Base-by-base conservation (phyloP, 2,888 invertebrate genomes). In the Ornithoptera alexandrae region DNA sequence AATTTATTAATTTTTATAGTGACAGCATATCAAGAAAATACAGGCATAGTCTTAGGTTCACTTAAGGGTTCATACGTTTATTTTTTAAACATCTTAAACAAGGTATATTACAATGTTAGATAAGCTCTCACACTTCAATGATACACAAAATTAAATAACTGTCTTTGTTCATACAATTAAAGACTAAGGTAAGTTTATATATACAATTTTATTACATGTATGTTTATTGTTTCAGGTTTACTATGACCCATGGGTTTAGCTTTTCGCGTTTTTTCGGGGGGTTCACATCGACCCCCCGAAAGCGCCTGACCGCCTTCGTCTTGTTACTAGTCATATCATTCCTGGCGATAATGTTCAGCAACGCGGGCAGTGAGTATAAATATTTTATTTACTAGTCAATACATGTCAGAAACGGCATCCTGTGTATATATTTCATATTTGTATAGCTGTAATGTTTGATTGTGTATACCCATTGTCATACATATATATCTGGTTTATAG, bases 271-370 rank as follows among this genome's bases (percentile, higher is more conserved):
- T 66, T 63, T 30, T 70, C 61, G 61, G 63, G 15, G 62, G 46
- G 17, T 62, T 67, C 36, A 50, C 69, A 1, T 69, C 58, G 59
- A 56, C 62, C 4, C 68, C 71, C 39, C 72, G 72, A 22, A 72
- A 71, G 69, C 69, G 72, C 5, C 60, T 71, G 61, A 68, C 60
- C 6, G 62, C 46, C 24, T 68, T 60, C 18, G 24, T 68, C 10
- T 22, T 71, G n/a, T 1, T 61, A 5, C 2, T 50, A 1, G 20
- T n/a, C 22, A 17, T 61, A 0, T 56, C 50, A 4, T 57, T 72
- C 67, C 30, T 67, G 22, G 15, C 67, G 10, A 15, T 69, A 2
- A 18, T 72, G 53, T 61, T 69, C 63, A 61, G 57, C 50, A 46
- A 20, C 20, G 58, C 57, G 6, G 24, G 39, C 20, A 30, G 71